phyloP scores from a whole-genome alignment of 2,888 invertebrate genomes.

The Nysson spinosus region DNA sequence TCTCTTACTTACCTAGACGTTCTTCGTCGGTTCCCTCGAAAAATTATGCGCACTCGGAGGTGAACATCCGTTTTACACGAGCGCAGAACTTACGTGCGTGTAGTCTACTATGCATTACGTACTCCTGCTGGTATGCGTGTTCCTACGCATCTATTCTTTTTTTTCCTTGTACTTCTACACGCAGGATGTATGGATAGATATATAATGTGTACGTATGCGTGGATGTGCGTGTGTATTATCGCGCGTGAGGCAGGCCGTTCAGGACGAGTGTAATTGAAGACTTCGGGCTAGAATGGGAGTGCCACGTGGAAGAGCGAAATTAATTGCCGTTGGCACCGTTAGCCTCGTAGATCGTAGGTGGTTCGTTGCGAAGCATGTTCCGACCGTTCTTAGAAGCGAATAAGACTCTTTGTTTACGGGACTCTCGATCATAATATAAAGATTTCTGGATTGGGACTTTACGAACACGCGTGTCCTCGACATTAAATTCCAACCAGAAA shows the following conservation, averaged over 20 bases:
- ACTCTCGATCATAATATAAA: slow-evolving; percentile 12
- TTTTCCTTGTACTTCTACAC: not conserved
- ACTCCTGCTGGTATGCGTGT: slow-evolving; percentile 14
- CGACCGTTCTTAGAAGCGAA: slow-evolving; percentile 42
- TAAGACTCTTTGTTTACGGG: slow-evolving; percentile 15
- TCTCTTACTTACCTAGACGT: slow-evolving; percentile 43
- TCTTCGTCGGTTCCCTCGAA: slow-evolving; percentile 60
- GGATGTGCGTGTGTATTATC: slow-evolving; percentile 8
- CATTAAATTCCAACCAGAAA: slow-evolving; percentile 17
- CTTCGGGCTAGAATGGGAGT: slow-evolving; percentile 67
- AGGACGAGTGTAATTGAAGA: slow-evolving; percentile 65
- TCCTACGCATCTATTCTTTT: not conserved
- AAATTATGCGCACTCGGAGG: slow-evolving; percentile 68
- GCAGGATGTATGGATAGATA: not conserved
- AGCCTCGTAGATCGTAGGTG: slow-evolving; percentile 49
- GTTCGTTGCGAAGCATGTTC: slow-evolving; percentile 17
- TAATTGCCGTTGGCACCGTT: slow-evolving; percentile 65
- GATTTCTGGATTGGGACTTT: no score
- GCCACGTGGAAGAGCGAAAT: slow-evolving; percentile 67
- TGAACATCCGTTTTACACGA: slow-evolving; percentile 70
- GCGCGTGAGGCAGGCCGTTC: slow-evolving; percentile 24
- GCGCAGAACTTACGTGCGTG: slow-evolving; percentile 29
- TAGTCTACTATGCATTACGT: not conserved
- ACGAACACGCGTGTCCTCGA: not conserved
- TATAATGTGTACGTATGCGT: not conserved